Base-by-base conservation (phyloP, 2,888 invertebrate genomes). In the Tenthredo distinguenda region DNA sequence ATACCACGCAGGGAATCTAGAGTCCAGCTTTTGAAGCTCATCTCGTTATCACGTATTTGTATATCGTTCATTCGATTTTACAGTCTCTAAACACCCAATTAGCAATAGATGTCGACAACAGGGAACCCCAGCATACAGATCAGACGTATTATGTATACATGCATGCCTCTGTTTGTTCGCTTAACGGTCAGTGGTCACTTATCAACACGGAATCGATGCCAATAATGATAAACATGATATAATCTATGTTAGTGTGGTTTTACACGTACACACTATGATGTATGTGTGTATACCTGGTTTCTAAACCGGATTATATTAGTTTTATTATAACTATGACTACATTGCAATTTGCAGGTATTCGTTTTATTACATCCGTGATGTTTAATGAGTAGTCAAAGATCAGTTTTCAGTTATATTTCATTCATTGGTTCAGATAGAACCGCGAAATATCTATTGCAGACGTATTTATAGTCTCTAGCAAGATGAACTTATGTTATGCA, bases 291-390 rank as follows among this genome's bases (percentile, higher is more conserved):
- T 21, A 12, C n/a, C 40, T 47, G 18, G n/a, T 77, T 50, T 62
- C 21, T 62, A 31, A 81, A 58, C 81, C 81, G 81, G 81, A 81
- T 58, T 81, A 62, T 21, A 50, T 62, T 81, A 37, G 40, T 55
- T 77, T 77, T 34, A 55, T 74, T 74, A 31, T 77, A 50, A 68
- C 68, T 31, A 34, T 34, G 31, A 34, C 43, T 26, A 31, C 34
- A 40, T 62, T 58, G 62, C 81, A 81, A 81, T 62, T 62, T 40
- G 40, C 62, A 40, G 26, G 15, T 21, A 74, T 74, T 74, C 21
- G 5, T 40, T 34, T 43, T 74, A 43, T 62, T 62, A 58, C 62
- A 62, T 81, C 81, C 62, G 62, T 81, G 81, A 62, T 37, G 50
- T 34, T 50, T 40, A 77, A 77, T 55, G 18, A 21, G 21, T 34